Evolutionary conservation across 2,113 vertebrate species (phyloP), one percentile per base, ranked within the genome.

Genomic region (Phocoena sinus): DNA sequence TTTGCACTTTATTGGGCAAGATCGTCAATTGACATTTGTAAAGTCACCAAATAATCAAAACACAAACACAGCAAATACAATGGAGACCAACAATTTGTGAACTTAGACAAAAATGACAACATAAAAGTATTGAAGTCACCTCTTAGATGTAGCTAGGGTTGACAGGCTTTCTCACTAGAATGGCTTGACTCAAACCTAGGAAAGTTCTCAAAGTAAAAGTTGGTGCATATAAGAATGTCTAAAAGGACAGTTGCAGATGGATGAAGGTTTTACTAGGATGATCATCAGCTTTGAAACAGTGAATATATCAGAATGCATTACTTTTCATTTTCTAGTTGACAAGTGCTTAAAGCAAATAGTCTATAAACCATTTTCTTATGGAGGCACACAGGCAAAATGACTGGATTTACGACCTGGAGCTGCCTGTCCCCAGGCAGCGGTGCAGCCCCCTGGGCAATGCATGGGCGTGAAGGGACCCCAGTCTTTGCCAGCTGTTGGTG

Each of bases 391-490:
- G 31, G 14, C 9, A 50, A 23, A 36, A 21, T 25, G 26, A 20
- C 14, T 68, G 23, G 41, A 58, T 71, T 68, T 33, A 44, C 41
- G 5, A 10, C 10, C 13, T 12, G 7, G 21, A 23, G 4, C 8
- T 10, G 15, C 15, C 38, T 21, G 0, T 10, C n/a, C 10, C 4
- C 1, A 11, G 38, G 47, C n/a, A 5, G 0, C 6, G 5, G 63
- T 28, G 6, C 47, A 8, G 33, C 6, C 6, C 4, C 12, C 20
- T 25, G 71, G 36, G 33, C 5, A 3, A 20, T 12, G 10, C 11
- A 0, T 1, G 9, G 17, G 26, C 5, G 2, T 2, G 2, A 1
- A 5, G 0, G 25, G 9, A 53, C 21, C 25, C 10, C 26, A 3
- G 5, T 9, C 56, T 63, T 31, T 23, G 10, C 14, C 47, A n/a